Evolutionary conservation across 2,797 vertebrate species (phyloP).

Genomic region (Cirrhinus molitorella): DNA sequence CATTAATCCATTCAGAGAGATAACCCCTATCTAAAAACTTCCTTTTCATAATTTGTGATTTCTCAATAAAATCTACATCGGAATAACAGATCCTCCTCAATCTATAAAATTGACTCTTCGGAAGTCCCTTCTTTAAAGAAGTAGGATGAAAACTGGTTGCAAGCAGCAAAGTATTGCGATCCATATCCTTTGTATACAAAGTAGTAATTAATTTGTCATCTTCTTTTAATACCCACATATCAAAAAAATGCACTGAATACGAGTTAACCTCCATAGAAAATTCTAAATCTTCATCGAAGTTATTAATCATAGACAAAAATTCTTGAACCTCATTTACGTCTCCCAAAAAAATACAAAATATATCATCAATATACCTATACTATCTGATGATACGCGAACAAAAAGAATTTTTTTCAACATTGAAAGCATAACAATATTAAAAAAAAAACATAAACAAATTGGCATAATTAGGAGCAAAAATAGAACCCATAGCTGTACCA

Average conservation of each 20-base stretch:
- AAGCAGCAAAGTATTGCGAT: not conserved
- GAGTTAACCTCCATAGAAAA: too few species aligned
- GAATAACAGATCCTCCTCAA: too few species aligned
- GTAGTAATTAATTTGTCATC: not conserved
- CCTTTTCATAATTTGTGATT: too few species aligned
- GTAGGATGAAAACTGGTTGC: not conserved
- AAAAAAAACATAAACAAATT: not conserved
- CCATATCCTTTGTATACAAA: not conserved
- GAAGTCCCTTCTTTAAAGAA: too few species aligned
- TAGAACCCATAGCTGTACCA: not conserved
- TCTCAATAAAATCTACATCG: too few species aligned
- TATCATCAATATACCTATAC: too few species aligned
- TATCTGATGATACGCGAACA: too few species aligned
- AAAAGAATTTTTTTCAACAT: too few species aligned
- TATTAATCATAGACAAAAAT: not conserved
- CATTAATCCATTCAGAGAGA: too few species aligned
- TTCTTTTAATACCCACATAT: not conserved
- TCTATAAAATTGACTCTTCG: too few species aligned
- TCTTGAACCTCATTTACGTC: not conserved
- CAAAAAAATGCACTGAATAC: not conserved
- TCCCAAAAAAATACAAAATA: not conserved
- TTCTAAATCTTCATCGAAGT: too few species aligned
- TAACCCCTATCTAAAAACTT: too few species aligned
- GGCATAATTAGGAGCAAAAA: not conserved
- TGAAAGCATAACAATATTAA: not conserved